Base-by-base conservation (phyloP, 2,797 vertebrate species). In the Cossypha heuglini region DNA sequence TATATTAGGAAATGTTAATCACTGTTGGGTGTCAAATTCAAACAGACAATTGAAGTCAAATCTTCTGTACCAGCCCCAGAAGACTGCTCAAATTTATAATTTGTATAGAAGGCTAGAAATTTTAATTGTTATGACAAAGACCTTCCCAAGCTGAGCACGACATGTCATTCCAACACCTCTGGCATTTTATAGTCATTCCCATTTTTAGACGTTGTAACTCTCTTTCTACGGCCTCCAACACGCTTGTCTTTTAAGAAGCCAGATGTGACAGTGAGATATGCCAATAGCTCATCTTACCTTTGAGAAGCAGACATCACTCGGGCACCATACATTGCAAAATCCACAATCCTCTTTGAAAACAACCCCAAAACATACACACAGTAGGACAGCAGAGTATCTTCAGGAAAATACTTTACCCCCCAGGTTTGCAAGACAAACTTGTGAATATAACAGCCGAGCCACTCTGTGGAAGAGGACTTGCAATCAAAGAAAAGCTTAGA, bases 1-100 rank as follows among this genome's bases (percentile, higher is more conserved):
- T 93, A 73, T 73, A 64, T 90, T 40, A 58, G 74, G 40, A 86
- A 82, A 89, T 24, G 5, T 58, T 85, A 72, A 84, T 86, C 45
- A 51, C 16, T 21, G 20, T 51, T 72, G n/a, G 24, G 57, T 88
- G 58, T 84, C 13, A 18, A 57, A 92, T 78, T 75, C 73, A 81
- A 61, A 77, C 6, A 43, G 64, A 59, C 19, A 88, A 21, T 64
- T 83, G 19, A 51, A 86, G 35, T 63, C 42, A 71, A 28, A n/a
- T 72, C 40, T 40, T 76, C 64, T 72, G 22, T 13, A 62, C 9
- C 6, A 54, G 31, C n/a, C 72, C 35, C 38, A 55, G n/a, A 4
- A 74, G 40, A 74, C 42, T 62, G 49, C 12, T 77, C 21, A 90
- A 69, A 86, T 31, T 88, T 80, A 57, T 5, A 14, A 61, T 46